Conservation (phyloP, 2,888 invertebrate species). For the Dolichomitus sp. region DNA sequence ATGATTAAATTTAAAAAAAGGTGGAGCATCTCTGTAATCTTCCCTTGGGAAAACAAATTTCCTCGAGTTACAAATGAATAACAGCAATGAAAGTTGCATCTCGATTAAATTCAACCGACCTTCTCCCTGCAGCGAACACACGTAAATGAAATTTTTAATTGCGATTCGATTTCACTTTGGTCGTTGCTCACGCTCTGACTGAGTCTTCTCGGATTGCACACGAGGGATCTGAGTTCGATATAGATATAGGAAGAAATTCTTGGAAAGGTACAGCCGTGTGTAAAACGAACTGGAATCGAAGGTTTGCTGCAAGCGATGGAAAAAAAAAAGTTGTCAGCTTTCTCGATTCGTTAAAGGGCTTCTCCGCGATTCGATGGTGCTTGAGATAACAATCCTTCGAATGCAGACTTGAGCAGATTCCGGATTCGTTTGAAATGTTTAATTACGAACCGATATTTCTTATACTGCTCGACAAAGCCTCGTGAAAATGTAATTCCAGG, state of each 20-base stretch:
- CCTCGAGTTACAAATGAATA: background rate
- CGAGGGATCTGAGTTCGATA: slow-evolving; percentile 26
- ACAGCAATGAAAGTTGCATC: slow-evolving; percentile 21
- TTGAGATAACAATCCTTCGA: slow-evolving; percentile 35
- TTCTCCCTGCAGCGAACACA: slow-evolving; percentile 28
- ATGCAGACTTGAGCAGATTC: slow-evolving; percentile 25
- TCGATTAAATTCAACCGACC: slow-evolving; percentile 35
- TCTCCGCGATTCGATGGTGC: slow-evolving; percentile 33
- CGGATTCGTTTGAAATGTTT: slow-evolving; percentile 47
- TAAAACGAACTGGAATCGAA: slow-evolving; percentile 43
- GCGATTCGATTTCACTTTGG: slow-evolving; percentile 49
- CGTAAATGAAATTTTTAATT: slow-evolving; percentile 66
- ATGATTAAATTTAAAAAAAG: background rate
- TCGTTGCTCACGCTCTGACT: slow-evolving; percentile 51
- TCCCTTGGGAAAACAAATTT: slow-evolving; percentile 7
- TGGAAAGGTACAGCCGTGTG: slow-evolving; percentile 20
- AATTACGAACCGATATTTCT: slow-evolving; percentile 61
- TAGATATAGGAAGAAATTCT: slow-evolving; percentile 18
- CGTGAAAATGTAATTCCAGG: slow-evolving; percentile 34
- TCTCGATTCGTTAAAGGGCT: slow-evolving; percentile 28
- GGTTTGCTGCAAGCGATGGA: background rate
- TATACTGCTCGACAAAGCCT: slow-evolving; percentile 14
- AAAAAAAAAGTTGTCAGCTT: slow-evolving; percentile 23
- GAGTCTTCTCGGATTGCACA: slow-evolving; percentile 37
- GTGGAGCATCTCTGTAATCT: background rate